These are phyloP conservation scores for Sphenodon punctatus DNA, from an alignment of 2,797 vertebrate genomes.

Conservation along the genomic window DNA sequence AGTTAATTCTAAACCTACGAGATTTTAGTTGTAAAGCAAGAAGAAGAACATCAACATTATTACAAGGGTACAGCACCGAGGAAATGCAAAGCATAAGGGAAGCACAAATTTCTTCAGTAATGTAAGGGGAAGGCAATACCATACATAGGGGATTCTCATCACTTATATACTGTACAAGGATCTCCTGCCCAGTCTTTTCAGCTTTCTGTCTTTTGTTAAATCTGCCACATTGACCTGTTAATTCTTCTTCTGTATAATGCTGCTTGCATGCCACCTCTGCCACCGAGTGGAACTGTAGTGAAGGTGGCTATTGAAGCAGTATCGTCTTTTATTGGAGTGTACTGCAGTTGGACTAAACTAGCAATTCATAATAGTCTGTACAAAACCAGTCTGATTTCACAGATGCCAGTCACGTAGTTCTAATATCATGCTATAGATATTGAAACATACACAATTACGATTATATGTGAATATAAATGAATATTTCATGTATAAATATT, in stretches of 20 bases:
- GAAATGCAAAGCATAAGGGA: neutral
- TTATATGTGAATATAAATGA: too few species aligned
- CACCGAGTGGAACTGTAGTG: neutral
- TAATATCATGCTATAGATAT: too few species aligned
- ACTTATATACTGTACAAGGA: neutral
- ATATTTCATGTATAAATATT: neutral
- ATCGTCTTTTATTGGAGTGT: neutral
- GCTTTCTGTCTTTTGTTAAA: slow-evolving; percentile 16
- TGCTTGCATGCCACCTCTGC: neutral
- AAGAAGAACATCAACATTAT: too few species aligned
- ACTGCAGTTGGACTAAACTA: neutral
- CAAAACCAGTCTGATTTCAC: neutral
- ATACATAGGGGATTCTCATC: neutral
- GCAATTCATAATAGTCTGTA: neutral
- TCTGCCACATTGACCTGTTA: neutral
- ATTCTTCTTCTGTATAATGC: neutral
- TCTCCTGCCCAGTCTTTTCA: neutral
- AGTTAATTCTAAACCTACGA: neutral
- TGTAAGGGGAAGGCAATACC: neutral
- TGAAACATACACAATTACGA: too few species aligned
- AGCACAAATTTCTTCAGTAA: neutral
- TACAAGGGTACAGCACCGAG: neutral
- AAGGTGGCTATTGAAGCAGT: neutral
- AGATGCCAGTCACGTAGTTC: neutral
- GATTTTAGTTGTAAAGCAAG: too few species aligned